These are phyloP conservation scores for Lerista edwardsae DNA, from an alignment of 2,797 vertebrate genomes.

Conservation along the genomic window DNA sequence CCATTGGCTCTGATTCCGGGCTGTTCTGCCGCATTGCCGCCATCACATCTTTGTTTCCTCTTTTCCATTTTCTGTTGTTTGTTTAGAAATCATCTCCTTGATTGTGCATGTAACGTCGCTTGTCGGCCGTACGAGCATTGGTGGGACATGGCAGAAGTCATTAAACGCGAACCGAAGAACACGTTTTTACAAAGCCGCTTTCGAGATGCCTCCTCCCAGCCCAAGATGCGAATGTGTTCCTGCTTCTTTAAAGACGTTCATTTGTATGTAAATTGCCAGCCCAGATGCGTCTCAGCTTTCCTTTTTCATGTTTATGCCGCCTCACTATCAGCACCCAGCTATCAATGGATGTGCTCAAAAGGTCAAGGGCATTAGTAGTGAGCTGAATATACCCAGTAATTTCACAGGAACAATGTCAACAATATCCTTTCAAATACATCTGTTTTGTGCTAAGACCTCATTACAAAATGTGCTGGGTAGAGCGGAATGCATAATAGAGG, in stretches of 20 bases:
- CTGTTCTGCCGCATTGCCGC: too few species aligned
- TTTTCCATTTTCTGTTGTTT: too few species aligned
- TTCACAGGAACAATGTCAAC: constrained; percentile 33
- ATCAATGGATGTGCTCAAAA: constrained; percentile 24
- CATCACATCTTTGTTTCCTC: too few species aligned
- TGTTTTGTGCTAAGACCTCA: constrained; percentile 31
- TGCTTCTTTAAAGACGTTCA: constrained; percentile 26
- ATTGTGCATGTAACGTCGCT: neutral
- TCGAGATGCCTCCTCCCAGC: neutral
- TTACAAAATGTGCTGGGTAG: constrained; percentile 13
- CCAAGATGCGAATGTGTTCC: neutral
- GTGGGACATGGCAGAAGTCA: neutral
- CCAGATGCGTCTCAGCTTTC: neutral
- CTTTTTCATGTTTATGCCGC: constrained; percentile 16
- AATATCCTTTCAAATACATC: constrained; percentile 27
- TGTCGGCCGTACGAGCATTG: neutral
- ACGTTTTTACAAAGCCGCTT: neutral
- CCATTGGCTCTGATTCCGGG: too few species aligned
- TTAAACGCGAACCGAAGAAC: neutral
- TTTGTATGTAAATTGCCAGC: constrained; percentile 31
- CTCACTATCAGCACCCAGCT: neutral
- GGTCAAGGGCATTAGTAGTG: constrained; percentile 25
- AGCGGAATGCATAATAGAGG: constrained; percentile 12
- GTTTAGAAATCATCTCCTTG: neutral
- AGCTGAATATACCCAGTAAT: constrained; percentile 27